Evolutionary conservation across 2,888 invertebrate genomes (phyloP).

Genomic region (Rhamnusium bicolor): DNA sequence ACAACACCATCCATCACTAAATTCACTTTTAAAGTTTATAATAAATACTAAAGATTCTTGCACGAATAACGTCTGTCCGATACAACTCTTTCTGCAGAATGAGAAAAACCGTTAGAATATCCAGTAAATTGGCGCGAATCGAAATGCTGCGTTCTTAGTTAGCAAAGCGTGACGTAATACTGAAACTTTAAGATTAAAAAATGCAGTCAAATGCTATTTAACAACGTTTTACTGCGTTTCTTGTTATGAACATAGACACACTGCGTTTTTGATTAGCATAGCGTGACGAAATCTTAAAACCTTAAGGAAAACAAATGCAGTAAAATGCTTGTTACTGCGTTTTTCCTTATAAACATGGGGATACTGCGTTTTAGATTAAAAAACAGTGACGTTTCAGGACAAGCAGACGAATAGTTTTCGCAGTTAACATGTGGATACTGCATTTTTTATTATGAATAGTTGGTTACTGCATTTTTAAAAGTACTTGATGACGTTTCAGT

Average conservation of each 20-base stretch:
- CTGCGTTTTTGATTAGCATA: constrained; percentile 21
- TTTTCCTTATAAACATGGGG: not conserved
- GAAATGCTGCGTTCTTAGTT: not conserved
- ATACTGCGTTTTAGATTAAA: constrained; percentile 21
- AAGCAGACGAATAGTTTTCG: not conserved
- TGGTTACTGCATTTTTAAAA: constrained; percentile 12
- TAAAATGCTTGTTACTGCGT: constrained; percentile 16
- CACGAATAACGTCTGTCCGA: constrained; percentile 2
- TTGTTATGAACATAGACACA: not conserved
- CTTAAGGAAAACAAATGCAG: constrained; percentile 13
- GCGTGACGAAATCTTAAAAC: constrained; percentile 4
- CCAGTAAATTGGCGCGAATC: constrained; percentile 5
- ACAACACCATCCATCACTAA: constrained; percentile 8
- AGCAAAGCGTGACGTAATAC: constrained; percentile 9
- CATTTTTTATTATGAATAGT: constrained; percentile 2
- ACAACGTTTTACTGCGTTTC: constrained; percentile 6
- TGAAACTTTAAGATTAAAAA: constrained; percentile 10
- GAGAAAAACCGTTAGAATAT: constrained; percentile 1
- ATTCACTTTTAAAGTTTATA: constrained; percentile 1
- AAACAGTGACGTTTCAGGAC: not conserved
- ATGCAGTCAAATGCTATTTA: constrained; percentile 7
- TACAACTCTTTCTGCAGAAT: not conserved
- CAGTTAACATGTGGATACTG: constrained; percentile 9
- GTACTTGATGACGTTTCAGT: constrained; percentile 12
- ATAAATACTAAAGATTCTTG: constrained; percentile 7